Conservation (phyloP, 2,888 invertebrate genomes). For the Eledona agricola region DNA sequence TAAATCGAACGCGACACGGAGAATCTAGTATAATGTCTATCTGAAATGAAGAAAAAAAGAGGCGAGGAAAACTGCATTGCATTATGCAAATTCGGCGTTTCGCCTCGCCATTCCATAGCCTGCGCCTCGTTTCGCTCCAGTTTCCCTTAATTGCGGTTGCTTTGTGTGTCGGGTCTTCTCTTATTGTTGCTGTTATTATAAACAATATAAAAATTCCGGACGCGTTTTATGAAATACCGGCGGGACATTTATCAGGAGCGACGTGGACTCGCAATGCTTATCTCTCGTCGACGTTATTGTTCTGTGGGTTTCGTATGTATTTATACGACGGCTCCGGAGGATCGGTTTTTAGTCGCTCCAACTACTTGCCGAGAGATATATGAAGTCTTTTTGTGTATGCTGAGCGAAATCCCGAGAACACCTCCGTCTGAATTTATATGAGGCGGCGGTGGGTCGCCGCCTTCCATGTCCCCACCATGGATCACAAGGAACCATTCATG, state of each 20-base stretch:
- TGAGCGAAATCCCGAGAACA: constrained; percentile 42
- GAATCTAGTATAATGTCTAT: too few species aligned
- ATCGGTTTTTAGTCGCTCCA: constrained; percentile 54
- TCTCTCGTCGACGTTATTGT: constrained; percentile 47
- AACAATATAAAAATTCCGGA: constrained; percentile 51
- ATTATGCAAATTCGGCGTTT: constrained; percentile 8
- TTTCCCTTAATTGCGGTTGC: constrained; percentile 16
- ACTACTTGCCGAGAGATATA: constrained; percentile 52
- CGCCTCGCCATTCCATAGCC: not conserved
- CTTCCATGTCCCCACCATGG: too few species aligned
- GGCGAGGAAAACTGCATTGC: too few species aligned
- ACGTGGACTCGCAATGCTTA: constrained; percentile 39
- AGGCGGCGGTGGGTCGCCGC: too few species aligned
- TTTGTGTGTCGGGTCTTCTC: constrained; percentile 9
- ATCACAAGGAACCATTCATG: too few species aligned
- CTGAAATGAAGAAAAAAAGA: too few species aligned
- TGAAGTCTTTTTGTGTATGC: constrained; percentile 51
- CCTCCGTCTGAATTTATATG: constrained; percentile 47
- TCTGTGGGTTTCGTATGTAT: constrained; percentile 57
- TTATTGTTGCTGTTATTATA: constrained; percentile 44
- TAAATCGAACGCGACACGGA: too few species aligned
- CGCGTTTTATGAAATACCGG: constrained; percentile 45
- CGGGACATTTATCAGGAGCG: constrained; percentile 44
- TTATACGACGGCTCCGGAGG: constrained; percentile 51
- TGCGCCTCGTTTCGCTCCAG: constrained; percentile 15